Conservation (phyloP, 2,797 vertebrate species). For the Rhinogobio ventralis region DNA sequence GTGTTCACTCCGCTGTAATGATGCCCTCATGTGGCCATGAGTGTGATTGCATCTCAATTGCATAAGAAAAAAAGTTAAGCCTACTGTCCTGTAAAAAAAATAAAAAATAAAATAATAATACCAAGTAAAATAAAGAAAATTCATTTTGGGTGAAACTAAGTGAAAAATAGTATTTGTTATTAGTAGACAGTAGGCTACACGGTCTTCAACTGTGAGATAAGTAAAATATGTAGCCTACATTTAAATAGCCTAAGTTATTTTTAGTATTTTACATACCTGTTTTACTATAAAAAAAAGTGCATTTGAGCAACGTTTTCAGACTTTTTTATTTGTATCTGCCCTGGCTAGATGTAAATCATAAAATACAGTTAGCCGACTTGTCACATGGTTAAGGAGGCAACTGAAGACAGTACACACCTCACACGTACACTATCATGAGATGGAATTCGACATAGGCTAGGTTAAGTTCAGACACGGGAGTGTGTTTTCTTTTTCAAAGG, state of each 20-base stretch:
- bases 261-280: not conserved
- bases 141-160: not conserved
- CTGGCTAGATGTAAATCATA: not conserved
- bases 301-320: not conserved
- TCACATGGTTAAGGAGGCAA: not conserved
- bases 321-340: not conserved
- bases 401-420: not conserved
- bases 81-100: not conserved
- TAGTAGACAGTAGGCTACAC: not conserved
- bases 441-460: not conserved
- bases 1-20: not conserved
- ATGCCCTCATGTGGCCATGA: conserved; percentile 49
- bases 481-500: not conserved
- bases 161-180: no score
- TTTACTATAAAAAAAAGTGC: not conserved
- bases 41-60: not conserved
- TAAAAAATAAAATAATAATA: no score
- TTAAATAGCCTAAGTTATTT: not conserved
- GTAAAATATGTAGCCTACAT: not conserved
- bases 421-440: conserved; percentile 8
- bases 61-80: not conserved
- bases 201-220: not conserved
- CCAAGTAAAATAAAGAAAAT: no score
- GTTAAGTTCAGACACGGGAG: not conserved
- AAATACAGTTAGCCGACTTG: not conserved